Percentiles rank a stretch among this genome's conserved stretches.
Conservation (phyloP, 2,888 invertebrate genomes). For the Norana najaformis region DNA sequence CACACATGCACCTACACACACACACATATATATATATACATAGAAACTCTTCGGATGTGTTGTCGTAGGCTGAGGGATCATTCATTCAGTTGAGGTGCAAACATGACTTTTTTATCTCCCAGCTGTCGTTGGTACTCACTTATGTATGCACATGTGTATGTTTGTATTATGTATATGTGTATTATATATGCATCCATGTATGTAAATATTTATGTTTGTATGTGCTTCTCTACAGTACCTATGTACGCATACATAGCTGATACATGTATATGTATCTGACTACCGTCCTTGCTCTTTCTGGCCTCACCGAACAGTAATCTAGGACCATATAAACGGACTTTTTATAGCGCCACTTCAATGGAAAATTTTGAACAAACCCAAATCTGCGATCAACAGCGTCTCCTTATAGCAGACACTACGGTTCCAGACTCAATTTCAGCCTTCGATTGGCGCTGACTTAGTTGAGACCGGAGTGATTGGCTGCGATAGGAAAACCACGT, state of each 20-base stretch:
- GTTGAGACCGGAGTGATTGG: neutral
- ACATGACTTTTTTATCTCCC: too few relatives aligned
- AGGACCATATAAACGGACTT: neutral
- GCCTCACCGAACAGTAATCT: neutral
- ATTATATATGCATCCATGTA: too few relatives aligned
- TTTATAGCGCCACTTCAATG: neutral
- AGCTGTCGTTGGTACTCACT: too few relatives aligned
- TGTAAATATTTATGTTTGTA: too few relatives aligned
- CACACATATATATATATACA: too few relatives aligned
- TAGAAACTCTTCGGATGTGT: neutral
- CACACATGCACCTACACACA: too few relatives aligned
- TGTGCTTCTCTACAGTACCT: too few relatives aligned
- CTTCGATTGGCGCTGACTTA: slow-evolving; percentile 5
- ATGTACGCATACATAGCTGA: neutral
- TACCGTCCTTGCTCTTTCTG: neutral
- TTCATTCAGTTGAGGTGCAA: neutral
- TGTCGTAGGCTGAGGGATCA: neutral
- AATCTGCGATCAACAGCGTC: too few relatives aligned
- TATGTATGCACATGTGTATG: too few relatives aligned
- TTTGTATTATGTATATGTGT: too few relatives aligned
- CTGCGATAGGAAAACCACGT: neutral
- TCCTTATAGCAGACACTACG: neutral
- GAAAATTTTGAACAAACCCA: neutral
- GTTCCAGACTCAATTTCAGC: neutral
- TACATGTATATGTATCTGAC: neutral